Base-by-base conservation (phyloP, 2,797 vertebrate genomes). In the Okamejei kenojei region DNA sequence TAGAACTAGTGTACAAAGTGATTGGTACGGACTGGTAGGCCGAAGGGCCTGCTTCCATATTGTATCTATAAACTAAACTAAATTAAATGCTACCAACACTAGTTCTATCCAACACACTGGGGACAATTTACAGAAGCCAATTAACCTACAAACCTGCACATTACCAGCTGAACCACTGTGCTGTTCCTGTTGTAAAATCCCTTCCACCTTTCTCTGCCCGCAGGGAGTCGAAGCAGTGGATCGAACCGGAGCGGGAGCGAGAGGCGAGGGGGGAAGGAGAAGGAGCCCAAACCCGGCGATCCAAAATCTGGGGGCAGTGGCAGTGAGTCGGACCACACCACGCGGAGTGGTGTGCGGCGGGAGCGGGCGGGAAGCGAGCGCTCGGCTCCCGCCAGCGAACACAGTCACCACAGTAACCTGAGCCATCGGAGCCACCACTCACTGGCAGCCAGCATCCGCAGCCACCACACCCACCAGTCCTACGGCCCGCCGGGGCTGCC, bases 211-310 rank as follows among this genome's bases (percentile, higher is more conserved):
- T 95, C 93, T 1, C 13, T 93, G 93, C 94, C 71, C 0, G 0
- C 96, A 99, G 98, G 98, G 95, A 99, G 98, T 94, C 96, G 95
- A 92, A 98, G 98, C 96, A 98, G 97, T 0, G 97, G 97, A 76
- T 99, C 98, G 0, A 98, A 98, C 95, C 97, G 97, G 80, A 98
- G 98, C 0, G 96, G 96, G 96, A 98, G 98, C 0, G 97, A 99
- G 95, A 96, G 94, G 95, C 94, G 95, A 95, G 95, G 96, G 95
- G 81, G 74, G 19, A 90, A 78, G 35, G 93, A 84, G 86, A 93
- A 93, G 0, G 94, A 94, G 32, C 17, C 74, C 38, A 90, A 61
- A 35, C 11, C 93, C 0, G 95, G 96, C 73, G 95, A 97, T 93
- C 96, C 97, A 0, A 99, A 99, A 94, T 98, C 98, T 0, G 98